These are phyloP conservation scores for Harpagoxenus sublaevis DNA, from an alignment of 2,888 invertebrate genomes.

Conservation along the genomic window DNA sequence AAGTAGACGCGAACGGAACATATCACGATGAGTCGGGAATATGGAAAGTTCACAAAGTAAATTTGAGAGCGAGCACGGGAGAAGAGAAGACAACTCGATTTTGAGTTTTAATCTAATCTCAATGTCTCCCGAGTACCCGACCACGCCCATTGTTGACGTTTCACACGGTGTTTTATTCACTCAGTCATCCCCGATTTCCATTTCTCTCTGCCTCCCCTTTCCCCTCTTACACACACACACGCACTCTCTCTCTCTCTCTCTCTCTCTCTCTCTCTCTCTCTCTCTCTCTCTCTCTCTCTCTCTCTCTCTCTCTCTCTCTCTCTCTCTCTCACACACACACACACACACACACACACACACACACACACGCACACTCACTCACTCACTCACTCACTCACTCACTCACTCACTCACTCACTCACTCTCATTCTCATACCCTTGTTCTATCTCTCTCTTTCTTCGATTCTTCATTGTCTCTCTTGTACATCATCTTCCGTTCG, in stretches of 20 bases:
- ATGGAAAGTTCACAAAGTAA: slow-evolving; percentile 83
- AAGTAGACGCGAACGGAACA: slow-evolving; percentile 26
- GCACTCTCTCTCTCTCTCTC: slow-evolving; percentile 10
- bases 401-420: too few species aligned
- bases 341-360: too few species aligned
- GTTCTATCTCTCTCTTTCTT: neutral
- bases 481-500: slow-evolving; percentile 9
- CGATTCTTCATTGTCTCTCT: slow-evolving; percentile 40
- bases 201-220: slow-evolving; percentile 32
- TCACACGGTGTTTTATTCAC: slow-evolving; percentile 50
- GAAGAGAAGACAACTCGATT: slow-evolving; percentile 80
- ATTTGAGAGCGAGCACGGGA: slow-evolving; percentile 76
- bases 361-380: too few species aligned
- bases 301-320: slow-evolving; percentile 16
- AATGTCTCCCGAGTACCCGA: slow-evolving; percentile 61
- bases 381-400: too few species aligned
- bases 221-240: neutral
- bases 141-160: slow-evolving; percentile 55
- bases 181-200: slow-evolving; percentile 40
- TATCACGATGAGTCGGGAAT: slow-evolving; percentile 59
- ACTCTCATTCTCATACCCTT: too few species aligned
- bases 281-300: neutral
- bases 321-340: neutral
- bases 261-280: neutral
- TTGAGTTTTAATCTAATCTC: slow-evolving; percentile 83